Evolutionary conservation across 2,113 vertebrate species (phyloP).

Genomic region (Osmerus eperlanus): DNA sequence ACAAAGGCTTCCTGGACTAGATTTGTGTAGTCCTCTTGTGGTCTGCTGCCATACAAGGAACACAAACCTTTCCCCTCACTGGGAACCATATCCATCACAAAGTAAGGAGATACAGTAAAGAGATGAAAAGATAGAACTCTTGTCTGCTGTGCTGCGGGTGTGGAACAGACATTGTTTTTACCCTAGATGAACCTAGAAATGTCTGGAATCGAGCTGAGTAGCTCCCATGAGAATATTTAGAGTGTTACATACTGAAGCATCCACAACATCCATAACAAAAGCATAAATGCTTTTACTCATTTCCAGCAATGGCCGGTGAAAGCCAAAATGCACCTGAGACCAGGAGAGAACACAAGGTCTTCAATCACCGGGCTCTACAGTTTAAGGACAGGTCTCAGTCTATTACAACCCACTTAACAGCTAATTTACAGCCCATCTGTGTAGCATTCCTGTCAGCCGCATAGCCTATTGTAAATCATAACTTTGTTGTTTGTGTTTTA

Average conservation of each 20-base stretch:
- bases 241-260: not conserved
- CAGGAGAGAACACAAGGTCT: conserved; percentile 33
- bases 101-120: not conserved
- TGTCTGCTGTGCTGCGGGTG: not conserved
- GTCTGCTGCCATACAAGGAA: not conserved
- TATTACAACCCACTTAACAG: conserved; percentile 66
- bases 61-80: not conserved
- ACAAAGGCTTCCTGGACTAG: too few species aligned
- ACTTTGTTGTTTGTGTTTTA: conserved; percentile 42
- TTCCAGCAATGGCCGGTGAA: conserved; percentile 33
- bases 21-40: too few species aligned
- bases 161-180: too few species aligned
- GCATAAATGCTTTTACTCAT: conserved; percentile 50
- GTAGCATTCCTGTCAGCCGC: conserved; percentile 50
- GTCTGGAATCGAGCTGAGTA: not conserved
- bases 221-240: not conserved
- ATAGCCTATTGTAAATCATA: conserved; percentile 62
- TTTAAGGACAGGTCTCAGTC: conserved; percentile 59
- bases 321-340: conserved; percentile 59
- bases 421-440: conserved; percentile 64
- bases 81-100: not conserved
- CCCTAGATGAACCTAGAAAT: too few species aligned
- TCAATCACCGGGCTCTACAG: conserved; percentile 52
- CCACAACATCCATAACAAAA: conserved; percentile 13
- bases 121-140: not conserved